Base-by-base conservation (phyloP, 1,140 invertebrate genomes). In the Myzus persicae region DNA sequence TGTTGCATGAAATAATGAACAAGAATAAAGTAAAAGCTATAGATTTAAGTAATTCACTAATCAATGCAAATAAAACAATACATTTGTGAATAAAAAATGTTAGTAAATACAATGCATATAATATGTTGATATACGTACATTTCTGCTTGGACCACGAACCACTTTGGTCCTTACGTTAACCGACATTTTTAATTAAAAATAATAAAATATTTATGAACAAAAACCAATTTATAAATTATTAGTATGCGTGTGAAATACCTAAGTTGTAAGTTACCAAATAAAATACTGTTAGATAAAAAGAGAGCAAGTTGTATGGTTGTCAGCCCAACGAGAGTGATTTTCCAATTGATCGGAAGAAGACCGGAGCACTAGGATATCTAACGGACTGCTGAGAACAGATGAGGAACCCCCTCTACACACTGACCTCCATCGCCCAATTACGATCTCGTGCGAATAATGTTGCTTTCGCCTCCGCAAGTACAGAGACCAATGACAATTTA, bases 51-150 rank as follows among this genome's bases (percentile, higher is more conserved):
- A 11, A n/a, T 67, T n/a, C 14, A n/a, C 11, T 67, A 18, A 67
- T 67, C 14, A n/a, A 67, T 31, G 2, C 9, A 31, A 59, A 59
- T 11, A 59, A 59, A 59, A 67, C 31, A 26, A n/a, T n/a, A 31
- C 0, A 9, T 14, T n/a, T n/a, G 31, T 38, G 36, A 82, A 82
- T 40, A 38, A 24, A 82, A 82, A 24, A 24, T 40, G 0, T 82
- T 40, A 40, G 36, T 82, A 40, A 40, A 40, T 38, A 81, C 22
- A 67, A 38, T 38, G 36, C n/a, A n/a, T 1, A 84, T 84, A 26
- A 46, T 40, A 82, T 82, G 20, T 82, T 84, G 26, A 87, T 44
- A 88, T 90, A 90, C 89, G 54, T 90, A 90, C 89, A 67, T 42
- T 90, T 59, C 54, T 90, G 26, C 42, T 40, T n/a, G 87, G 46